A percentile compares a stretch with the other conserved stretches of the same genome.
Conservation (phyloP, 2,888 invertebrate genomes). For the Theristus sp. region DNA sequence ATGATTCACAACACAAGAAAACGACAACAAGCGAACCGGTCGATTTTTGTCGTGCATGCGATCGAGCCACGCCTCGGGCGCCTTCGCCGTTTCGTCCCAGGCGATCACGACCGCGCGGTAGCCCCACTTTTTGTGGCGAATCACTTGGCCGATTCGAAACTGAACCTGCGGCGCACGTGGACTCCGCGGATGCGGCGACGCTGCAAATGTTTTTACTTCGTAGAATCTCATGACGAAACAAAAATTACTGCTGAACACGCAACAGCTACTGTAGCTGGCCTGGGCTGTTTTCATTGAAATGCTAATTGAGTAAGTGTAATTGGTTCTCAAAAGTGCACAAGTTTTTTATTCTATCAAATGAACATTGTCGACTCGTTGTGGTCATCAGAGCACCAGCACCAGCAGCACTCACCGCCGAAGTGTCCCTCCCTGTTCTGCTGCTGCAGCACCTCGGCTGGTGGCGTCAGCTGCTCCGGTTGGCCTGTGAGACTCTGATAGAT, state of each 20-base stretch:
- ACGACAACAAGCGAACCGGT: slow-evolving; percentile 14
- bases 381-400: no score
- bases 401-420: slow-evolving; percentile 1
- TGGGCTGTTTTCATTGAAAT: no score
- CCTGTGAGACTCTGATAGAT: background rate
- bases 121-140: slow-evolving; percentile 32
- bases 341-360: no score
- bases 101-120: slow-evolving; percentile 39
- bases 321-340: no score
- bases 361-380: no score
- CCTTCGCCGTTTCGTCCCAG: slow-evolving; percentile 38
- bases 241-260: no score
- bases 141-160: slow-evolving; percentile 37
- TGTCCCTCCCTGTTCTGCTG: background rate
- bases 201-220: slow-evolving; percentile 20
- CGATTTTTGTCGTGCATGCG: slow-evolving; percentile 29
- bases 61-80: slow-evolving; percentile 35
- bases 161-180: slow-evolving; percentile 29
- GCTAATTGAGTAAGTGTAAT: no score
- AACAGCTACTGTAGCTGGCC: no score
- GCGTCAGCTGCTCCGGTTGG: no score
- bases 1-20: no score
- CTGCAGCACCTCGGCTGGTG: background rate
- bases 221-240: no score
- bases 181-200: slow-evolving; percentile 29